Evolutionary conservation across 2,797 vertebrate genomes (phyloP).

Genomic region (Dendrocincla tyrannina): DNA sequence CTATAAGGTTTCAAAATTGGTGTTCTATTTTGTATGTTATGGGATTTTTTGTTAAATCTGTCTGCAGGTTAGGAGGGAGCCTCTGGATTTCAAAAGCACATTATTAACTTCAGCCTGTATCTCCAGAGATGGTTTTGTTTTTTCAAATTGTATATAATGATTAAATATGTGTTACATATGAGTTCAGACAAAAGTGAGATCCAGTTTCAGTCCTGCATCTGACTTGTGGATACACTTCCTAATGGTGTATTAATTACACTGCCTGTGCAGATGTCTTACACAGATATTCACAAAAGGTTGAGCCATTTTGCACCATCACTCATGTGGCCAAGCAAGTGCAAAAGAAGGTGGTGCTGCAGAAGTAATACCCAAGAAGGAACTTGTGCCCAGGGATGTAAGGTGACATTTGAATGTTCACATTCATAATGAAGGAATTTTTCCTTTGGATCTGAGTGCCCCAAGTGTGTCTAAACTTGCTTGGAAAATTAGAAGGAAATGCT

Average conservation of each 20-base stretch:
- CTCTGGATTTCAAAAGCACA: not conserved
- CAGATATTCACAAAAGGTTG: not conserved
- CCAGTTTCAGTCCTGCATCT: not conserved
- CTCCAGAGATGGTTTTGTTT: not conserved
- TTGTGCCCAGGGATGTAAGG: not conserved
- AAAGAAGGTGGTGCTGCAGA: not conserved
- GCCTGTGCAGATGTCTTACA: not conserved
- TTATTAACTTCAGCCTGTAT: not conserved
- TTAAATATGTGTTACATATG: constrained; percentile 5
- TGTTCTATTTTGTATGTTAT: not conserved
- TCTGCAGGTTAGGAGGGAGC: not conserved
- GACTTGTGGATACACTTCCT: not conserved
- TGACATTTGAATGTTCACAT: not conserved
- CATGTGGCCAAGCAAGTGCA: not conserved
- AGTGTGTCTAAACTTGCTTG: not conserved
- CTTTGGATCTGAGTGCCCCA: not conserved
- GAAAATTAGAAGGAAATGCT: not conserved
- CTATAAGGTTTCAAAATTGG: not conserved
- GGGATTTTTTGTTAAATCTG: not conserved
- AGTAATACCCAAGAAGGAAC: not conserved
- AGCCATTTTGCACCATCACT: not conserved
- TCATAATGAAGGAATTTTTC: not conserved
- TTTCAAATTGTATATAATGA: not conserved
- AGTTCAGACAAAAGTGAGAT: not conserved
- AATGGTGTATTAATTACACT: not conserved